These are phyloP conservation scores for Abrostola tripartita DNA, from an alignment of 2,888 invertebrate genomes.

Conservation along the genomic window DNA sequence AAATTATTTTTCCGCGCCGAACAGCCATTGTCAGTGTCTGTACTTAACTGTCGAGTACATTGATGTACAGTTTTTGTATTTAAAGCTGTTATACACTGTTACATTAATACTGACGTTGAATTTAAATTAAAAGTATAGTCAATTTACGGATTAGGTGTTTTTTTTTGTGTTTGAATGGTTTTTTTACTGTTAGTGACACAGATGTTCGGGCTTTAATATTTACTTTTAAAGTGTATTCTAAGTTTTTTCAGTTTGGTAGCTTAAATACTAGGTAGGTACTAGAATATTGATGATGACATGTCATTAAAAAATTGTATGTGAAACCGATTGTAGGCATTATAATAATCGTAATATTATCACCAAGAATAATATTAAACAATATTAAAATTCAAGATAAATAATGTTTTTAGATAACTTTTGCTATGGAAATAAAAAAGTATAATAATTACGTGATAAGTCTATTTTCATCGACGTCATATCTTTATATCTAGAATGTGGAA, in stretches of 20 bases:
- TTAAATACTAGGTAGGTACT: too few species aligned
- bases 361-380: slow-evolving; percentile 71
- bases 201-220: not conserved
- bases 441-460: slow-evolving; percentile 70
- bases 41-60: slow-evolving; percentile 57
- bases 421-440: slow-evolving; percentile 72
- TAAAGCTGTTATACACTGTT: slow-evolving; percentile 40
- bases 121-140: slow-evolving; percentile 27
- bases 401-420: slow-evolving; percentile 75
- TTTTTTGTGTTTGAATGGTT: not conserved
- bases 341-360: slow-evolving; percentile 65
- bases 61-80: slow-evolving; percentile 58
- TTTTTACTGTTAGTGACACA: too few species aligned
- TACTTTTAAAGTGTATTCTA: not conserved
- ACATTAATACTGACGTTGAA: slow-evolving; percentile 25
- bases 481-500: slow-evolving; percentile 46
- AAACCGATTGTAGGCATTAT: slow-evolving; percentile 33
- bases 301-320: slow-evolving; percentile 12
- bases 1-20: slow-evolving; percentile 50
- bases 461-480: slow-evolving; percentile 62
- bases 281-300: not conserved
- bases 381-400: slow-evolving; percentile 81
- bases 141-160: slow-evolving; percentile 4
- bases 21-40: slow-evolving; percentile 51
- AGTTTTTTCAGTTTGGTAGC: not conserved